Conservation (phyloP, 1,140 invertebrate species). For the Diuraphis noxia region DNA sequence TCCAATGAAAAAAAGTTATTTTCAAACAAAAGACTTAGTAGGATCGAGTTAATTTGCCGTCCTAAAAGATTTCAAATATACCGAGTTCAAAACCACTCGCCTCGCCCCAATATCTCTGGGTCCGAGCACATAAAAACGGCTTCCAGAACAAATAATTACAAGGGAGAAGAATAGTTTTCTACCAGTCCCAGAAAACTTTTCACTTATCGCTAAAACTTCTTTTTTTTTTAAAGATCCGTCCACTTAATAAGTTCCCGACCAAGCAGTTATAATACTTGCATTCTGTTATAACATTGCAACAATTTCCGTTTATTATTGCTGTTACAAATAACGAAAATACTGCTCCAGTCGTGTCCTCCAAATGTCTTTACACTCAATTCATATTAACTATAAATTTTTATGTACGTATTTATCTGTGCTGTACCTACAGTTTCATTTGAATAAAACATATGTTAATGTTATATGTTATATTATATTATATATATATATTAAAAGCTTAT, state of each 20-base stretch:
- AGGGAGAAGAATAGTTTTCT: constrained; percentile 39
- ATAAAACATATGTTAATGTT: neutral
- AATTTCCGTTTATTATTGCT: constrained; percentile 19
- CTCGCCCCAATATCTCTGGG: neutral
- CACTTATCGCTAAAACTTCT: constrained; percentile 43
- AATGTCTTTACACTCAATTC: neutral
- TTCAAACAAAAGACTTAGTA: constrained; percentile 38
- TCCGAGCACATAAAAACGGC: constrained; percentile 34
- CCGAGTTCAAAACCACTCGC: constrained; percentile 22
- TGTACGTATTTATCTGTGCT: neutral
- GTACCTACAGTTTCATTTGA: neutral
- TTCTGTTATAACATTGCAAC: neutral
- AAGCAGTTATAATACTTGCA: constrained; percentile 21
- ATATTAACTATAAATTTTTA: neutral
- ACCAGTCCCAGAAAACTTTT: constrained; percentile 37
- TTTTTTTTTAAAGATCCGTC: constrained; percentile 32
- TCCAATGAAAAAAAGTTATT: constrained; percentile 35
- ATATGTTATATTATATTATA: too few species aligned
- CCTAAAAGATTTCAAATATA: constrained; percentile 43
- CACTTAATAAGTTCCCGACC: constrained; percentile 38
- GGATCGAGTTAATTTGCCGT: constrained; percentile 40
- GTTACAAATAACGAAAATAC: constrained; percentile 9
- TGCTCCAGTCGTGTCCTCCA: neutral
- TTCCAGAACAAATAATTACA: constrained; percentile 44
- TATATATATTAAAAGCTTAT: neutral